Percentiles rank a stretch among this genome's conserved stretches.
Conservation (phyloP, 2,797 vertebrate species). For the Bradypodion ventrale region DNA sequence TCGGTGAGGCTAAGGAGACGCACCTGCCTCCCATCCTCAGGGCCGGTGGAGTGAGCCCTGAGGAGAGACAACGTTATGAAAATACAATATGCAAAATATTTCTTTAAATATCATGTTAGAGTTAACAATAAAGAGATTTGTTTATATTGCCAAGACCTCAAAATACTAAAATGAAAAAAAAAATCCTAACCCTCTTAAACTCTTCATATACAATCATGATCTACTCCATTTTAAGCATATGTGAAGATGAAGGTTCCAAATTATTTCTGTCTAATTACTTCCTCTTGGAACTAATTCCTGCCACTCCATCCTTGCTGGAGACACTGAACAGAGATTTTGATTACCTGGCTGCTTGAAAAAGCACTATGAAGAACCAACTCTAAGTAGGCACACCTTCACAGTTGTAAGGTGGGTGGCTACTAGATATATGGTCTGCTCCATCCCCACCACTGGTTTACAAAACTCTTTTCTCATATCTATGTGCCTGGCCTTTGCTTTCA, state of each 20-base stretch:
- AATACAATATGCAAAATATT: no score
- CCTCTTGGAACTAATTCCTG: not conserved
- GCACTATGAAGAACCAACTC: not conserved
- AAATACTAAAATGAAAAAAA: no score
- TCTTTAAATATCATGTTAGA: not conserved
- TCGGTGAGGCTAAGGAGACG: no score
- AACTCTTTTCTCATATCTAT: not conserved
- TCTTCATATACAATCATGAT: not conserved
- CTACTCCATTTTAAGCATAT: not conserved
- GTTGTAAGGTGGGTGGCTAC: not conserved
- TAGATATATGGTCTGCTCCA: no score
- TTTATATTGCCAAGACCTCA: not conserved
- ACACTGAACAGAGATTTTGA: not conserved
- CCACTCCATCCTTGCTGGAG: not conserved
- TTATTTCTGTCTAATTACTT: not conserved
- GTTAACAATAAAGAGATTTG: not conserved
- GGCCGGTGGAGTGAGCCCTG: no score
- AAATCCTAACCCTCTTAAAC: not conserved
- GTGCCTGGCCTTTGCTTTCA: not conserved
- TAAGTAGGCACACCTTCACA: not conserved
- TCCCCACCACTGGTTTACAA: not conserved
- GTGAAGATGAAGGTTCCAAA: not conserved
- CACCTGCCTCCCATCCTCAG: no score
- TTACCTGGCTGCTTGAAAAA: not conserved
- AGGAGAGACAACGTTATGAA: no score